phyloP scores from a whole-genome alignment of 2,113 vertebrate genomes.

The cat (Felis catus) region F.catus_Fca126_mat1.0 CM031426.1:12564001-12564500 shows the following conservation, averaged over 20 bases:
- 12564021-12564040: background rate
- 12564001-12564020: background rate
- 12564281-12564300: background rate
- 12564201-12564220: background rate
- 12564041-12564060: background rate
- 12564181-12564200: background rate
- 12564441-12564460: background rate
- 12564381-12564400: background rate
- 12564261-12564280: background rate
- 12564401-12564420: rapidly evolving
- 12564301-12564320: background rate
- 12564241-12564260: background rate
- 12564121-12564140: background rate
- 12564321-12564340: background rate
- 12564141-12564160: background rate
- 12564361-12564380: background rate
- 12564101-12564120: background rate
- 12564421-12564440: background rate
- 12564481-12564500: conserved; percentile 39
- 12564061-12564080: background rate
- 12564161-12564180: background rate
- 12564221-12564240: background rate
- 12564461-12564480: background rate
- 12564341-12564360: background rate
- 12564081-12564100: background rate